phyloP scores from a whole-genome alignment of 1,140 invertebrate species.

The Drosophila trapezifrons region DNA sequence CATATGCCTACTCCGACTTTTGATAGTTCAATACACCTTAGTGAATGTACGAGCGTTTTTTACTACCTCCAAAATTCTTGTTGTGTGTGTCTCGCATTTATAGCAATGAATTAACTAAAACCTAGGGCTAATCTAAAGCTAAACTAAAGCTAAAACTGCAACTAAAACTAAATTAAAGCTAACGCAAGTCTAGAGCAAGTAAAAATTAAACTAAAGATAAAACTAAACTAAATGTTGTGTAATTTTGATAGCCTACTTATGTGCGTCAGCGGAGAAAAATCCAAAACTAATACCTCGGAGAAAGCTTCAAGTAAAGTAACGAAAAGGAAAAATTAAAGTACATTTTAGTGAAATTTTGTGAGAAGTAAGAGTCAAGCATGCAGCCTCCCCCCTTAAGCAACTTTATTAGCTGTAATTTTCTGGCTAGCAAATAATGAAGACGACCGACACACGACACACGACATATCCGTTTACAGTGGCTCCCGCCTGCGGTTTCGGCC shows the following conservation, averaged over 20 bases:
- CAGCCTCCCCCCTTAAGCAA: constrained; percentile 1
- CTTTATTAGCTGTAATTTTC: constrained; percentile 61
- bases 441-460: constrained; percentile 20
- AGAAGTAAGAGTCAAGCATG: background rate
- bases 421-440: constrained; percentile 56
- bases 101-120: constrained; percentile 44
- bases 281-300: constrained; percentile 58
- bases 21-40: constrained; percentile 77
- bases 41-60: constrained; percentile 71
- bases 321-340: constrained; percentile 43
- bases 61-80: constrained; percentile 75
- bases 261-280: constrained; percentile 35
- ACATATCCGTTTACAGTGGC: constrained; percentile 43
- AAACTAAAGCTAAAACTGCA: constrained; percentile 28
- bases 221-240: constrained; percentile 74
- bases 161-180: constrained; percentile 34
- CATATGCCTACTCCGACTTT: constrained; percentile 46
- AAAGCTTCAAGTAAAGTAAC: constrained; percentile 65
- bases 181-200: constrained; percentile 60
- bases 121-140: constrained; percentile 21
- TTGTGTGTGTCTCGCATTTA: constrained; percentile 80
- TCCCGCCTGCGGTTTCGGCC: constrained; percentile 24
- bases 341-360: constrained; percentile 68
- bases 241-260: constrained; percentile 72
- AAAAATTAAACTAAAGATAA: constrained; percentile 51